These are phyloP conservation scores for Tethya wilhelma DNA, from an alignment of 37 sponge, comb jelly and placozoan genomes.

Conservation along the genomic window DNA sequence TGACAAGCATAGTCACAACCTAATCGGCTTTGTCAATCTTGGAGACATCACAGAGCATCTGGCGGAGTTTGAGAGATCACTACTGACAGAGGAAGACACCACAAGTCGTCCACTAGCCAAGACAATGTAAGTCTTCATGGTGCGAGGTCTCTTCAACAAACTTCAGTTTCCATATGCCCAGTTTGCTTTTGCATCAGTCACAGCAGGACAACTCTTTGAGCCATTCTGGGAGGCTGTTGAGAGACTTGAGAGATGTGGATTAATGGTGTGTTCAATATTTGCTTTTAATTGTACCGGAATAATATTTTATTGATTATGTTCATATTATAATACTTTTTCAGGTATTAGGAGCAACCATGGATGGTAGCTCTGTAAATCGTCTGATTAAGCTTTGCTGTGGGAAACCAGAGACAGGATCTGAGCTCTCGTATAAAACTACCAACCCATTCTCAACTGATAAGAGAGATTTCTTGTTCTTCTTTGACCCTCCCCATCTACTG, in stretches of 20 bases:
- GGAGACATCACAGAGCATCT: constrained; percentile 35
- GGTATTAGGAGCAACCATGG: constrained; percentile 23
- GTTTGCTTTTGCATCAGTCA: constrained; percentile 3
- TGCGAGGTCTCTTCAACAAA: constrained; percentile 31
- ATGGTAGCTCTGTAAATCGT: constrained; percentile 21
- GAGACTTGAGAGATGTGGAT: constrained; percentile 15
- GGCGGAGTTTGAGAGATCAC: constrained; percentile 6
- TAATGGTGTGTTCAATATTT: neutral
- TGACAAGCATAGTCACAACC: constrained; percentile 46
- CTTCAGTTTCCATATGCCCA: constrained; percentile 30
- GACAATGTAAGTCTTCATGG: constrained; percentile 31
- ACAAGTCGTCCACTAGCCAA: constrained; percentile 12
- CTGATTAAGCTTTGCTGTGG: too few relatives aligned
- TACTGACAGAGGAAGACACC: constrained; percentile 3
- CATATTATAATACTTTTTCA: neutral
- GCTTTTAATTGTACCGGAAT: too few relatives aligned
- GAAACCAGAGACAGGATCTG: too few relatives aligned
- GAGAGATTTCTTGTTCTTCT: constrained; percentile 5
- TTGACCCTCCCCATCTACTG: constrained; percentile 49
- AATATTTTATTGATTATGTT: too few relatives aligned
- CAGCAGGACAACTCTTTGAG: neutral
- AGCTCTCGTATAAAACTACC: constrained; percentile 9
- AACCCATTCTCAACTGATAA: constrained; percentile 20
- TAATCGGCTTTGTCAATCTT: constrained; percentile 63
- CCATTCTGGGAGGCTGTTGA: constrained; percentile 39